Evolutionary conservation across 2,888 invertebrate species (phyloP).

Genomic region (Oscheius sp.): DNA sequence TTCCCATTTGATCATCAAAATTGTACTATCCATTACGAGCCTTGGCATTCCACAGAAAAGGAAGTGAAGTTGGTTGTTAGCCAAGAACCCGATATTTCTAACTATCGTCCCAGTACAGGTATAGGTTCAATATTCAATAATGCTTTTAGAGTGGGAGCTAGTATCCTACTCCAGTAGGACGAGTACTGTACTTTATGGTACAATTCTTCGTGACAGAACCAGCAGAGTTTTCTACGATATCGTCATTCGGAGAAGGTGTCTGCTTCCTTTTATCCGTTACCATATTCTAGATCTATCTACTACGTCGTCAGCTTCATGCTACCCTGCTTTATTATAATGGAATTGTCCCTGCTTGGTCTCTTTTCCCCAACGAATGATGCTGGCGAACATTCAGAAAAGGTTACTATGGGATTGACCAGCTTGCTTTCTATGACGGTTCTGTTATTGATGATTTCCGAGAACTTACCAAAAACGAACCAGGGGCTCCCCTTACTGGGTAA

Average conservation of each 20-base stretch:
- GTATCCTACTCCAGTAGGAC: slow-evolving; percentile 14
- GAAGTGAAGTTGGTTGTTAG: slow-evolving; percentile 16
- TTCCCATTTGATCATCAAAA: slow-evolving; percentile 34
- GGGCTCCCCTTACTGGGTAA: slow-evolving; percentile 24
- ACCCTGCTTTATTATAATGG: slow-evolving; percentile 34
- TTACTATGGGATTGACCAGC: slow-evolving; percentile 34
- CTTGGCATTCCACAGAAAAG: slow-evolving; percentile 26
- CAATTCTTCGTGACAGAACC: slow-evolving; percentile 5
- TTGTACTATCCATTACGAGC: slow-evolving; percentile 29
- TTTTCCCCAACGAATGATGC: slow-evolving; percentile 32
- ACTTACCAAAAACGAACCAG: slow-evolving; percentile 32
- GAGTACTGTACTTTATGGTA: slow-evolving; percentile 2
- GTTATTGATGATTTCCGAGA: slow-evolving; percentile 30
- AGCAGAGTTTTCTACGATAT: slow-evolving; percentile 28
- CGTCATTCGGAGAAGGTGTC: slow-evolving; percentile 21
- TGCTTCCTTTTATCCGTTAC: neutral
- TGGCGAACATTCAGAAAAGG: slow-evolving; percentile 33
- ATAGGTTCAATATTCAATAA: neutral
- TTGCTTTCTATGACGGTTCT: slow-evolving; percentile 32
- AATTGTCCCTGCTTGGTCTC: slow-evolving; percentile 18
- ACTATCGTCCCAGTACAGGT: slow-evolving; percentile 29
- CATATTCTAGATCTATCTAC: slow-evolving; percentile 12
- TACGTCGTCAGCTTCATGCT: slow-evolving; percentile 34
- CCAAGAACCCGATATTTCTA: slow-evolving; percentile 14
- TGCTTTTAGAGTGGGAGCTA: slow-evolving; percentile 27